phyloP scores from a whole-genome alignment of 2,888 invertebrate genomes.

The Monoplex corrugatus region DNA sequence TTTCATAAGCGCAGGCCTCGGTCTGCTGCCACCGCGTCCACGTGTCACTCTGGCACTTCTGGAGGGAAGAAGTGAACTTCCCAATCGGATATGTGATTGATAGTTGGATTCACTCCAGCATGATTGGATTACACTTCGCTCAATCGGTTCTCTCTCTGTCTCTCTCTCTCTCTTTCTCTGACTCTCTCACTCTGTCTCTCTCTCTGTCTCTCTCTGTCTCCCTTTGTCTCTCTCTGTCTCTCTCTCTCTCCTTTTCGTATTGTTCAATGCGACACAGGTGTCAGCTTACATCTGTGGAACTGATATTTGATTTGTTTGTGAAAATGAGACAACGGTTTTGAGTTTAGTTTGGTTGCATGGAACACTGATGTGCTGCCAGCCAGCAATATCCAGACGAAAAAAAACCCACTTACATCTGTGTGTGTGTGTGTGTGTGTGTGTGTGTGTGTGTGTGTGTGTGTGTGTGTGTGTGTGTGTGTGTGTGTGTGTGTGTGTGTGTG shows the following conservation, averaged over 20 bases:
- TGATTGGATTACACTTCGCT: neutral
- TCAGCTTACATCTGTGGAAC: no score
- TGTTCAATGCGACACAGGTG: neutral
- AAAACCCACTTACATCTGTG: no score
- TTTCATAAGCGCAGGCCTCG: neutral
- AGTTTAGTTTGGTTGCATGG: no score
- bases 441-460: no score
- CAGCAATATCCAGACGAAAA: no score
- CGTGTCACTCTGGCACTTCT: conserved; percentile 29
- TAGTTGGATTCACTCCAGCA: neutral
- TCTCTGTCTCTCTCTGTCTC: neutral
- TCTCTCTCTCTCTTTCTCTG: neutral
- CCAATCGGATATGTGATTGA: conserved; percentile 24
- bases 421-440: no score
- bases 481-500: no score
- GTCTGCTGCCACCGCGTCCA: conserved; percentile 29
- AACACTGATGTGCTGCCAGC: no score
- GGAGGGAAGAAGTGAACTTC: neutral
- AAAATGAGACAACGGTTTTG: no score
- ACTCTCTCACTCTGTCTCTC: neutral
- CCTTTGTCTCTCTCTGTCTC: neutral
- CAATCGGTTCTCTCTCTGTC: neutral
- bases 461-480: no score
- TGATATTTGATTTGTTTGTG: no score
- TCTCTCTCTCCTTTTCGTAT: neutral